Base-by-base conservation (phyloP, 2,113 vertebrate genomes). In the Dendropsophus ebraccatus region DNA sequence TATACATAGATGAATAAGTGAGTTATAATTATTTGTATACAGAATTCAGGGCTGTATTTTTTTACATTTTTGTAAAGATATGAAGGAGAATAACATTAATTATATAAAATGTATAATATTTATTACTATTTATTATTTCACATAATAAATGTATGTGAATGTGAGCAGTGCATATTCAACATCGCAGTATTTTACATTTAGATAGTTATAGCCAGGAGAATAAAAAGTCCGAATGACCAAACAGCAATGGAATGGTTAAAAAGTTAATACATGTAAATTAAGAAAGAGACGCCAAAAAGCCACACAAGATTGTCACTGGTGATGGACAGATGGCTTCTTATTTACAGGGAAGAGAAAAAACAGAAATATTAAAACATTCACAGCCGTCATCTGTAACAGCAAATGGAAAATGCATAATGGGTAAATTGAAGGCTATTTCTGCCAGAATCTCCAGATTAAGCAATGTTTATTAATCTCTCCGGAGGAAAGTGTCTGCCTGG, bases 381-480 rank as follows among this genome's bases (percentile, higher is more conserved):
- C 25, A 62, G 65, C 35, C 52, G 19, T 73, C 54, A 30, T 81
- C 77, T 87, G 69, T 87, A 81, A 35, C 78, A 81, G 37, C 77
- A 87, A 87, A 81, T 81, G 85, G 85, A 87, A 81, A 87, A 81
- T 87, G 67, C 77, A 87, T 87, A 81, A 74, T 62, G 30, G 67
- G 37, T 87, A 73, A 69, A 86, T 45, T 81, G 25, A 56, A 50
- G 73, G 41, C 72, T 49, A 35, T 60, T 75, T 76, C 50, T 62
- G 85, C 85, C 78, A 87, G 67, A 74, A 62, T 81, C n/a, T 45
- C 54, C 67, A 62, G 77, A 87, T 81, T 81, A 87, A 87, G 79
- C 78, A 81, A 87, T 81, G 85, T 87, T 87, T 87, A 81, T 87
- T 73, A 87, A 81, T 81, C 85, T 87, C 85, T 62, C 69, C 50